Evolutionary conservation across 2,113 vertebrate genomes (phyloP).

Genomic region (Dicaeum eximium): DNA sequence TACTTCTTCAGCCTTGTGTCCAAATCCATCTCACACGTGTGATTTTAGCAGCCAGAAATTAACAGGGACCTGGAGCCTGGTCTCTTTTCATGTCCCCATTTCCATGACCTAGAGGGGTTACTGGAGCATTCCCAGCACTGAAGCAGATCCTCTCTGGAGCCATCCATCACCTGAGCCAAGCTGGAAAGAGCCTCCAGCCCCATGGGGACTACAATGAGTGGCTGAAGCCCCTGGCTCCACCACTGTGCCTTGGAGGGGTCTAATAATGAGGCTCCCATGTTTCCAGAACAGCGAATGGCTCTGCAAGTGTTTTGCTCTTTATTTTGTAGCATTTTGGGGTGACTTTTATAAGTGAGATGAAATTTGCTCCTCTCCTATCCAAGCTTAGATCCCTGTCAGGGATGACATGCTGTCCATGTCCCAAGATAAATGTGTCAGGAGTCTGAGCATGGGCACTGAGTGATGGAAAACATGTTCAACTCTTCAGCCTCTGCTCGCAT

Average conservation of each 20-base stretch:
- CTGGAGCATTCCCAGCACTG: neutral
- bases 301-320: fast-evolving
- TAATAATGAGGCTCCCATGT: fast-evolving
- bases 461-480: neutral
- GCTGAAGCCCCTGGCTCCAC: neutral
- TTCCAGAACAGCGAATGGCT: neutral
- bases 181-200: neutral
- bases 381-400: neutral
- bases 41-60: neutral
- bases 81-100: neutral
- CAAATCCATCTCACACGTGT: neutral
- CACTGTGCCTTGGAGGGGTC: fast-evolving
- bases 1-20: neutral
- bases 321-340: neutral
- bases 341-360: neutral
- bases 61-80: neutral
- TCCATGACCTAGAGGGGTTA: neutral
- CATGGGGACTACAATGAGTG: fast-evolving
- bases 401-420: fast-evolving
- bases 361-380: neutral
- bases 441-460: neutral
- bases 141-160: neutral
- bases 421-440: neutral
- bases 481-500: neutral
- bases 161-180: neutral